A percentile compares a stretch with the other conserved stretches of the same genome.
Conservation (phyloP, 2,113 vertebrate species). For the Poicephalus gulielmi region DNA sequence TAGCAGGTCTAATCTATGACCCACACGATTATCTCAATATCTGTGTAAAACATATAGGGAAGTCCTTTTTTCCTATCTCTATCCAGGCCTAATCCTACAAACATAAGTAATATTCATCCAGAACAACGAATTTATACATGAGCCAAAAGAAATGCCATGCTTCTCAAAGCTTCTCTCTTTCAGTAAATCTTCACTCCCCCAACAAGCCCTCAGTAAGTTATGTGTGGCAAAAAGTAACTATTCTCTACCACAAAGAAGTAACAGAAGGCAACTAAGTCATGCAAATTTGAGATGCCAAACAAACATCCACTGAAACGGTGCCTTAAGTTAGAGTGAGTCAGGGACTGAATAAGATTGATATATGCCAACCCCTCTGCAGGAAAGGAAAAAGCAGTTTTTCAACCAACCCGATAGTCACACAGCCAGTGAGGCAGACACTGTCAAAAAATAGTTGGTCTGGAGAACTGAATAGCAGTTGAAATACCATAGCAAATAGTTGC, state of each 20-base stretch:
- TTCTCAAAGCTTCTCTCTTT: background rate
- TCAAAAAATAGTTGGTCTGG: background rate
- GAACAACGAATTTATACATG: background rate
- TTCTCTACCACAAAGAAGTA: background rate
- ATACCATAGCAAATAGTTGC: background rate
- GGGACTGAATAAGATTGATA: background rate
- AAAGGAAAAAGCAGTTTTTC: background rate
- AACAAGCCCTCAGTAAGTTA: background rate
- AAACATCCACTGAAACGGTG: background rate
- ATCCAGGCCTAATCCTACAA: background rate
- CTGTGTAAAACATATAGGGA: background rate
- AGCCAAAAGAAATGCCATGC: background rate
- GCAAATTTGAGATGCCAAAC: background rate
- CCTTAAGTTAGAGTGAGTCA: background rate
- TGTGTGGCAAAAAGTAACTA: background rate
- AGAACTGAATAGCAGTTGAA: background rate
- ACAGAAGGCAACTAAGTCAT: background rate
- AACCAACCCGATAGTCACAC: background rate
- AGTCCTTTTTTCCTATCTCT: background rate
- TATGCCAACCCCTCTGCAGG: background rate
- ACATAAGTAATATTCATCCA: background rate
- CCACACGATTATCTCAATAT: background rate
- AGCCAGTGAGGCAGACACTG: background rate
- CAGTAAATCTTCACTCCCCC: background rate
- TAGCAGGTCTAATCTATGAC: background rate